Percentiles rank a stretch among this genome's conserved stretches.
Evolutionary conservation across 2,888 invertebrate species (phyloP).

Genomic region (Rhaphigaster nebulosa): DNA sequence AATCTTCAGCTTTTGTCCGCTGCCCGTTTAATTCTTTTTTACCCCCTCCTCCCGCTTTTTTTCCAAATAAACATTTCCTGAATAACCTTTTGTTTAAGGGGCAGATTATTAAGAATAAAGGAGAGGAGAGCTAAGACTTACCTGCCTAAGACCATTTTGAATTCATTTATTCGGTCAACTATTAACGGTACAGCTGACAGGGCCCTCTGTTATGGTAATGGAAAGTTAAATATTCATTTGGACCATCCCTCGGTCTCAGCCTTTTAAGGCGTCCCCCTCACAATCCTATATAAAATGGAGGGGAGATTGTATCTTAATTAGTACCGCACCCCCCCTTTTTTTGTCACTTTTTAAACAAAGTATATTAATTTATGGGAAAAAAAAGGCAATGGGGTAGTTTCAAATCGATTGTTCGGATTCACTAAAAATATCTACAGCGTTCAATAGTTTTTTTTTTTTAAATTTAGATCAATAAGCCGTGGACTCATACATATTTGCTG

Average conservation of each 20-base stretch:
- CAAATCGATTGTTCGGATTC: neutral
- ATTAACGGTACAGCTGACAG: conserved; percentile 41
- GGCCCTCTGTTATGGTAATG: conserved; percentile 44
- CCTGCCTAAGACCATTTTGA: conserved; percentile 34
- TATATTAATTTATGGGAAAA: conserved; percentile 5
- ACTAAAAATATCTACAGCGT: neutral
- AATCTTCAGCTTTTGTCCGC: conserved; percentile 36
- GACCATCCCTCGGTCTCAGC: conserved; percentile 8
- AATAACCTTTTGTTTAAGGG: conserved; percentile 34
- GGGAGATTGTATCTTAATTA: conserved; percentile 41
- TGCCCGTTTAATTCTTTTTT: conserved; percentile 2
- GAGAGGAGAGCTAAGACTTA: conserved; percentile 13
- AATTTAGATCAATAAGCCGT: no score
- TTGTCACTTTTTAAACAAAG: conserved; percentile 30
- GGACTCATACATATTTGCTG: no score
- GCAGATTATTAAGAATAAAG: conserved; percentile 27
- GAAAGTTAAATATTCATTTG: conserved; percentile 48
- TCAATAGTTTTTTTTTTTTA: neutral
- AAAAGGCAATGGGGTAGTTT: neutral
- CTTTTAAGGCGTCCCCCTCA: conserved; percentile 16
- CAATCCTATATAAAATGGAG: conserved; percentile 41
- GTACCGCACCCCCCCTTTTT: neutral
- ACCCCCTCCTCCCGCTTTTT: neutral
- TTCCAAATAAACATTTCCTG: conserved; percentile 37
- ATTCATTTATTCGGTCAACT: conserved; percentile 48